Conservation (phyloP, 1,140 invertebrate genomes). For the Amphibalanus amphitrite region DNA sequence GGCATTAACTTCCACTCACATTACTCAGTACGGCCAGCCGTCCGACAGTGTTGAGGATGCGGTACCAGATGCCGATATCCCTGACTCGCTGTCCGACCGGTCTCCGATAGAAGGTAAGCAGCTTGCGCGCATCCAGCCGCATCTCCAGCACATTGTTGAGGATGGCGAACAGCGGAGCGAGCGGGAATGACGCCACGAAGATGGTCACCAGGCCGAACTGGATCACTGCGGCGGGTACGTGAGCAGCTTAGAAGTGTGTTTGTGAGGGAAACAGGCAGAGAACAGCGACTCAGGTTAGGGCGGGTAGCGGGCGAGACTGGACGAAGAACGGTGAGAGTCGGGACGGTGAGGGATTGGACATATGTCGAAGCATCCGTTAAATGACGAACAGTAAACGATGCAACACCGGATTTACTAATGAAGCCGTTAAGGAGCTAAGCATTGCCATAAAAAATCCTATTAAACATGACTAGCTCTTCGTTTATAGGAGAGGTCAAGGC, state of each 20-base stretch:
- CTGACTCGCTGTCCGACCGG: slow-evolving; percentile 73
- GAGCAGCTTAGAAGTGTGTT: slow-evolving; percentile 18
- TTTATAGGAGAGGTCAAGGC: too few species aligned
- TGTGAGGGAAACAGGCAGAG: background rate
- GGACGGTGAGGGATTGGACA: background rate
- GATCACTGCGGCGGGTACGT: too few species aligned
- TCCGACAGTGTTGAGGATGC: slow-evolving; percentile 72
- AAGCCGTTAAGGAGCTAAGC: too few species aligned
- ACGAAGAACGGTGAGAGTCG: background rate
- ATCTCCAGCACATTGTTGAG: slow-evolving; percentile 78
- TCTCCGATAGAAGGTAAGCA: slow-evolving; percentile 61
- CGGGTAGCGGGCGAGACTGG: background rate
- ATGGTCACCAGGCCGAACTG: slow-evolving; percentile 83
- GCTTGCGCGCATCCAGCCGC: too few species aligned
- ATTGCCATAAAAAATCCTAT: too few species aligned
- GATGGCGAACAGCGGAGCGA: slow-evolving; percentile 71
- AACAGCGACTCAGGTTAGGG: background rate
- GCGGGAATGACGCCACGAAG: too few species aligned
- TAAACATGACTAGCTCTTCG: too few species aligned
- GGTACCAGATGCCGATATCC: too few species aligned
- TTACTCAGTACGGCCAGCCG: slow-evolving; percentile 84
- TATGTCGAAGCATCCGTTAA: background rate
- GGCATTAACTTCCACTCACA: slow-evolving; percentile 51
- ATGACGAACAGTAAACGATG: background rate
- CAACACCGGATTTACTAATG: background rate